phyloP scores from a whole-genome alignment of 2,888 invertebrate genomes.

The Microdon myrmicae region DNA sequence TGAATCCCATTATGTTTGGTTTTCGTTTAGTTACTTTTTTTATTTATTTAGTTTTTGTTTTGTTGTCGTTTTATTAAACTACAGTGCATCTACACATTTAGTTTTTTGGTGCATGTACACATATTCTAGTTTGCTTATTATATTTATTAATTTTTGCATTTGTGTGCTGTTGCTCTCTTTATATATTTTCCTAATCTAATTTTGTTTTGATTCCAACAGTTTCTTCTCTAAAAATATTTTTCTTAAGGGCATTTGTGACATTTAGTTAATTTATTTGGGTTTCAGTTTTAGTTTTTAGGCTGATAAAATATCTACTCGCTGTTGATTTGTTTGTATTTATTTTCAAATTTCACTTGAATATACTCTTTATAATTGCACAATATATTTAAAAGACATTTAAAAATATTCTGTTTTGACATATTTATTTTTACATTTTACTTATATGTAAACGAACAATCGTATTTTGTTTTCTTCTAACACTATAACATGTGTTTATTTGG shows the following conservation, averaged over 20 bases:
- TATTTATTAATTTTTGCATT: neutral
- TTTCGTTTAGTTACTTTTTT: neutral
- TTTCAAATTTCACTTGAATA: conserved; percentile 23
- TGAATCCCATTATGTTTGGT: conserved; percentile 2
- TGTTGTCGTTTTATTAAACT: conserved; percentile 20
- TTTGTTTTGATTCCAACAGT: conserved; percentile 22
- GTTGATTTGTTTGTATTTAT: conserved; percentile 5
- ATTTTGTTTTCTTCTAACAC: conserved; percentile 1
- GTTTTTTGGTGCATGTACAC: conserved; percentile 27
- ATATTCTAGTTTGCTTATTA: conserved; percentile 18
- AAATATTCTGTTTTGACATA: conserved; percentile 7
- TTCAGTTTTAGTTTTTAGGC: conserved; percentile 11
- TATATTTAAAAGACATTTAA: conserved; percentile 25
- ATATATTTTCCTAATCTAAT: conserved; percentile 7
- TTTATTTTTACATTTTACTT: conserved; percentile 13
- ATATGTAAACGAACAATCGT: too few relatives aligned
- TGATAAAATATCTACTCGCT: conserved; percentile 33
- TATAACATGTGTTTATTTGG: conserved; percentile 21
- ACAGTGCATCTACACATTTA: conserved; percentile 31
- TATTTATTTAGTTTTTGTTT: conserved; percentile 4
- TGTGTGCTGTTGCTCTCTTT: conserved; percentile 2
- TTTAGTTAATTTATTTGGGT: conserved; percentile 21
- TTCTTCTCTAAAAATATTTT: conserved; percentile 38
- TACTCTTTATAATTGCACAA: conserved; percentile 33
- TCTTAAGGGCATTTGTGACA: conserved; percentile 6